Evolutionary conservation across 2,888 invertebrate species (phyloP), one percentile per base, ranked within the genome.

Genomic region (Hemaris fuciformis): DNA sequence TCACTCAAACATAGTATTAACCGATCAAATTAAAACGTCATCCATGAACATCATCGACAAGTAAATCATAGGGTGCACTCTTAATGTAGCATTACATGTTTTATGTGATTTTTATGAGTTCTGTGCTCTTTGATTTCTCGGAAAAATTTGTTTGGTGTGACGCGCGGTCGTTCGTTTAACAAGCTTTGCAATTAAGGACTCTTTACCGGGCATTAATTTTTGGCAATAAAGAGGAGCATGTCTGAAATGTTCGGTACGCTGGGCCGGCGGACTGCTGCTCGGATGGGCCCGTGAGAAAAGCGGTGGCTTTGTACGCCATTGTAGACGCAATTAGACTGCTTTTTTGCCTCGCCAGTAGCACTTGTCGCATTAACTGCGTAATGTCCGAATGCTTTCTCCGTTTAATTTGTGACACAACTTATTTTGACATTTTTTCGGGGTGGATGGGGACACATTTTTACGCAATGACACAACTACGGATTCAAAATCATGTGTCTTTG

Each of bases 121-220:
- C 82, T 84, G 84, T 80, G 76, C 81, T 84, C 83, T 73, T 70
- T 65, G 64, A 65, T 79, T 89, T 89, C 88, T 69, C 60, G 73
- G 86, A 89, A 88, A 73, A 71, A 77, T 68, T 70, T 77, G 80
- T 74, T 73, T 79, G 75, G 81, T 82, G 83, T 81, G 84, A 83
- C 84, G 76, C 75, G 77, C 77, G 76, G 78, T 71, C 71, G 75
- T 71, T 74, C 71, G 75, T 71, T 74, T 73, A 73, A 34, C 18
- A 60, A 41, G 84, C 82, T 80, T 83, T 81, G 89, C 84, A 91
- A 91, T 92, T 92, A 91, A 82, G 87, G 83, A 80, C 91, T 90
- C 83, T 91, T 90, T 91, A 87, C 88, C 77, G 90, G 85, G 84
- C 91, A 91, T 91, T 92, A 91, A 92, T 92, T 92, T 92, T 92